phyloP scores from a whole-genome alignment of 2,888 invertebrate genomes.

The Drepana falcataria region DNA sequence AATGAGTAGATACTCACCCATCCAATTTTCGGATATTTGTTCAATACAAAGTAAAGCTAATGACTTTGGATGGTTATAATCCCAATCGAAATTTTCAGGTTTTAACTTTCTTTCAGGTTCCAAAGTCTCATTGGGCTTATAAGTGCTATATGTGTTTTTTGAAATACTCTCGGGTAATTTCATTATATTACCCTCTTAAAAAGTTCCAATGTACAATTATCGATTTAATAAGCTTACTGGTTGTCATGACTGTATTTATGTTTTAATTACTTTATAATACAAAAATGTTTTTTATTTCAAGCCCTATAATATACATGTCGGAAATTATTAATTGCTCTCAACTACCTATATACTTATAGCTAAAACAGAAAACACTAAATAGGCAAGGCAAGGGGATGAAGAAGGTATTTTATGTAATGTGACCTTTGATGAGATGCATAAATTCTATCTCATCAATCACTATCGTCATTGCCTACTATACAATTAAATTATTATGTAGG shows the following conservation, averaged over 20 bases:
- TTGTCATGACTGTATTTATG: not conserved
- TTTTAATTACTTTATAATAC: not conserved
- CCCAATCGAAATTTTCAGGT: constrained; percentile 76
- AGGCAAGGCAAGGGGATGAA: no score
- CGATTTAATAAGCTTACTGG: not conserved
- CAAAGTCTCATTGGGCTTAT: constrained; percentile 47
- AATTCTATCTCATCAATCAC: no score
- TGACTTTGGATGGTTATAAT: constrained; percentile 61
- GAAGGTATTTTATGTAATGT: no score
- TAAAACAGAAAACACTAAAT: no score
- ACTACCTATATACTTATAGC: no score
- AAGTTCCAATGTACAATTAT: not conserved
- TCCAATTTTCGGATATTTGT: constrained; percentile 67
- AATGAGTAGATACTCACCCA: constrained; percentile 36
- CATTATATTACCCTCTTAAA: constrained; percentile 21
- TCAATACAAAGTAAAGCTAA: constrained; percentile 68
- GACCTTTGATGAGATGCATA: no score
- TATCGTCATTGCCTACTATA: no score
- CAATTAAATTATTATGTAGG: no score
- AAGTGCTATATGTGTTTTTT: constrained; percentile 59
- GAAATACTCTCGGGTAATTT: constrained; percentile 59
- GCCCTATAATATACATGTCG: no score
- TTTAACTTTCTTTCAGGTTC: constrained; percentile 64
- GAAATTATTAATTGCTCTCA: no score
- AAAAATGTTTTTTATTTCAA: constrained; percentile 2